A percentile compares a stretch with the other conserved stretches of the same genome.
Evolutionary conservation across 2,113 vertebrate genomes (phyloP).

Genomic region (Leptodactylus fuscus): DNA sequence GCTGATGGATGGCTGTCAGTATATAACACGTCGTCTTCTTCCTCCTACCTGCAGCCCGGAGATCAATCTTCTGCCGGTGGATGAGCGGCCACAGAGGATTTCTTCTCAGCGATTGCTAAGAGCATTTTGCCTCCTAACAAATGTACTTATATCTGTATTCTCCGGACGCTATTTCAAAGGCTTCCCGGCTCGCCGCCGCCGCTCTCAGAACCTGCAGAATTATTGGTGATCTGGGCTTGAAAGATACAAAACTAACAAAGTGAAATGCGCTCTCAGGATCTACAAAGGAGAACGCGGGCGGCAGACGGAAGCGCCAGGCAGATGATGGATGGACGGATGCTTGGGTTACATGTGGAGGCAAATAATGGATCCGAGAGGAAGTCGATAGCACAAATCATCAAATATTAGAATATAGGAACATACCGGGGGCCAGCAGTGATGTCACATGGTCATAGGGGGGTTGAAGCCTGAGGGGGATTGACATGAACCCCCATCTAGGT

Average conservation of each 20-base stretch:
- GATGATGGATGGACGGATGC: neutral
- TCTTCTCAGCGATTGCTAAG: no score
- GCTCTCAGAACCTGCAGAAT: neutral
- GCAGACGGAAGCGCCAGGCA: neutral
- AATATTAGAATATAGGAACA: no score
- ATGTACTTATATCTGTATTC: neutral
- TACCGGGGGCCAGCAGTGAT: no score
- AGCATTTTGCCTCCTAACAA: neutral
- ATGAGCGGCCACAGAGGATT: neutral
- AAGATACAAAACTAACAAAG: constrained; percentile 8
- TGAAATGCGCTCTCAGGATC: neutral
- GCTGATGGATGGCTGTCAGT: neutral
- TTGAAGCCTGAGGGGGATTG: no score
- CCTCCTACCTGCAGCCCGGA: neutral
- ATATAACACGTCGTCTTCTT: neutral
- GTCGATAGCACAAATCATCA: no score
- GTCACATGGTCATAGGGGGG: no score
- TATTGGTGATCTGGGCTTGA: neutral
- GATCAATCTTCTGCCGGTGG: neutral
- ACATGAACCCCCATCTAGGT: no score
- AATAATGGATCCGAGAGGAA: no score
- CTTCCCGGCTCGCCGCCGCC: neutral
- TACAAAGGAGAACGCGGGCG: constrained; percentile 1
- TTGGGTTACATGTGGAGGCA: no score
- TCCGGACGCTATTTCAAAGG: neutral